Base-by-base conservation (phyloP, 2,113 vertebrate species). In the Leptodactylus fuscus region DNA sequence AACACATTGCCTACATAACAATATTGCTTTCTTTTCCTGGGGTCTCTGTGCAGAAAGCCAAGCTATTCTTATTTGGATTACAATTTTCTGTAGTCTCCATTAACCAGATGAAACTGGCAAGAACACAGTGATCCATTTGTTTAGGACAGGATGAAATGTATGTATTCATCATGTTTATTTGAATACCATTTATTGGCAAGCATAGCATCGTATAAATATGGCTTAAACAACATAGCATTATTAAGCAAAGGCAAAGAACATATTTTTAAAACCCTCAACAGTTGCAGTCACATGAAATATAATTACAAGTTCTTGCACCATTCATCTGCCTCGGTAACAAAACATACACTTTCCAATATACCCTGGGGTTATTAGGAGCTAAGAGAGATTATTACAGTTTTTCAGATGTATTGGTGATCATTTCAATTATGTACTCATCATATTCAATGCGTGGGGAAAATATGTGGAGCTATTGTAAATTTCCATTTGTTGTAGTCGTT, bases 301-400 rank as follows among this genome's bases (percentile, higher is more conserved):
- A 62, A 83, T 75, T 75, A 83, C 49, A 83, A 41, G 32, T 44
- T 75, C 34, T 83, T 83, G 69, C 53, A 83, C 75, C 51, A 83
- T 75, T 73, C 34, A 49, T 75, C 51, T 83, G 27, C 8, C 48
- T 41, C 71, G 53, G 65, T n/a, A 70, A 36, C 46, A 82, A 65
- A 76, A 76, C 73, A 32, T 44, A 76, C 36, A 74, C 74, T 55
- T 32, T 62, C 65, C 4, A 34, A 73, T 75, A 18, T 41, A 29
- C 44, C 81, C 51, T 11, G 16, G 24, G 65, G 81, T 48, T 71
- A 51, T 60, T 36, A 41, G n/a, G 58, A 32, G 48, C 48, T 49
- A 18, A 13, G 49, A 29, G 7, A 12, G 24, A 51, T 69, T 16
- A 69, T 78, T 85, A 36, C 41, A 36, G 32, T 76, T 84, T 67